phyloP scores from a whole-genome alignment of 1,140 invertebrate genomes.

The Amphibalanus amphitrite region DNA sequence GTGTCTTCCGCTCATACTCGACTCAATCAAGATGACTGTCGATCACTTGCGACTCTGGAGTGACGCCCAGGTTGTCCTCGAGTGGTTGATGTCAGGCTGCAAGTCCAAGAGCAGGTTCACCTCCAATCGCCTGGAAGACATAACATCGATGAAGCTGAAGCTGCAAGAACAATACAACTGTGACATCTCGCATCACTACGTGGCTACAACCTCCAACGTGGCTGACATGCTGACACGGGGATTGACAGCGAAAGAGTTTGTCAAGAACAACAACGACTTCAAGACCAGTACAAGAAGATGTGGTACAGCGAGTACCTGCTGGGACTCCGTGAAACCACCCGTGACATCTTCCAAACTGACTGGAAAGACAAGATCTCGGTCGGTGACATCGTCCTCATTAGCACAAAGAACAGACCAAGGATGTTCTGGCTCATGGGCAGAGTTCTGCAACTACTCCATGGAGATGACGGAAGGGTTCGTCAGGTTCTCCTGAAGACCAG shows the following conservation, averaged over 20 bases:
- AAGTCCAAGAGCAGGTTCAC: background rate
- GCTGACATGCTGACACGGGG: background rate
- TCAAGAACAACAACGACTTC: background rate
- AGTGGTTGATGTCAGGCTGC: background rate
- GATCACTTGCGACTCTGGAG: background rate
- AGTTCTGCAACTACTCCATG: background rate
- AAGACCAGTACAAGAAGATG: background rate
- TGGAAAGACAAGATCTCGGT: background rate
- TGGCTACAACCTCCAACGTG: background rate
- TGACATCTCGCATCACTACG: background rate
- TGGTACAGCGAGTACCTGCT: background rate
- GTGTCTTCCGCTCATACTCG: background rate
- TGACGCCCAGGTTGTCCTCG: background rate
- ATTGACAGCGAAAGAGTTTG: background rate
- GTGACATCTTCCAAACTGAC: background rate
- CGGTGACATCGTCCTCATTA: background rate
- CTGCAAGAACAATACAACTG: background rate
- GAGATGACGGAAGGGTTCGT: background rate
- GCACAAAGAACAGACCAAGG: background rate
- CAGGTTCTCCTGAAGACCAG: background rate
- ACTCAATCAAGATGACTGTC: background rate
- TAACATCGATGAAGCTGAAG: background rate
- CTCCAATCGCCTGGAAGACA: background rate
- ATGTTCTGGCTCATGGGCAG: background rate
- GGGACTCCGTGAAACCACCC: background rate